phyloP scores from a whole-genome alignment of 2,113 vertebrate species.

The Vulpes vulpes region DNA sequence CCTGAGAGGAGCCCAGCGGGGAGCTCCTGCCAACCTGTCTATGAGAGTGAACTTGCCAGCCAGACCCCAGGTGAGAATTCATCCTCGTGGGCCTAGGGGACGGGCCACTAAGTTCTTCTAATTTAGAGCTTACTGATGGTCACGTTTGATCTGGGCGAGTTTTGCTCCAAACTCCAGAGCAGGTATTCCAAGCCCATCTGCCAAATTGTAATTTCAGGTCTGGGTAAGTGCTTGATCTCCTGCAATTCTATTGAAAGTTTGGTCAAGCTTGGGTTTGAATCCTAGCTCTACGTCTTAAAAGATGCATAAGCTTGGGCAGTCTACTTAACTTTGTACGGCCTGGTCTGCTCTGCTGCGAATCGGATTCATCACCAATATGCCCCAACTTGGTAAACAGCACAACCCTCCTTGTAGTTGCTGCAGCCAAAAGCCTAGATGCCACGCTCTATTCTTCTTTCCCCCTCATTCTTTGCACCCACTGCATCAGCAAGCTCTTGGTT shows the following conservation, averaged over 20 bases:
- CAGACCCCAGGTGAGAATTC: constrained; percentile 55
- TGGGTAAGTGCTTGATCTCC: background rate
- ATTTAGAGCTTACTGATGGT: background rate
- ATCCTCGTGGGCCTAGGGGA: background rate
- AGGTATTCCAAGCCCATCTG: background rate
- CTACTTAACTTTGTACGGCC: background rate
- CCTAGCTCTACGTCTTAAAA: background rate
- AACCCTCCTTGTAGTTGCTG: background rate
- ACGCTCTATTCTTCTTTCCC: background rate
- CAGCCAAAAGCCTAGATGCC: background rate
- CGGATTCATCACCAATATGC: background rate
- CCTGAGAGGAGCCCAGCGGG: background rate
- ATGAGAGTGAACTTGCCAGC: constrained; percentile 17
- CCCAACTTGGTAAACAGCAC: background rate
- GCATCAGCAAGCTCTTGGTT: background rate
- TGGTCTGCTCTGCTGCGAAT: background rate
- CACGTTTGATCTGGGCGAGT: background rate
- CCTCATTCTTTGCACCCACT: background rate
- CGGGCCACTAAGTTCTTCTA: background rate
- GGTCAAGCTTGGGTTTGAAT: background rate
- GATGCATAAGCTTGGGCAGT: background rate
- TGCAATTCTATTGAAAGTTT: background rate
- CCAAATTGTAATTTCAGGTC: background rate
- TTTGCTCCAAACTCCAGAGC: background rate
- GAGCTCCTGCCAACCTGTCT: background rate